Evolutionary conservation across 2,888 invertebrate genomes (phyloP), one percentile per base, ranked within the genome.

Genomic region (Pristionchus mayeri): DNA sequence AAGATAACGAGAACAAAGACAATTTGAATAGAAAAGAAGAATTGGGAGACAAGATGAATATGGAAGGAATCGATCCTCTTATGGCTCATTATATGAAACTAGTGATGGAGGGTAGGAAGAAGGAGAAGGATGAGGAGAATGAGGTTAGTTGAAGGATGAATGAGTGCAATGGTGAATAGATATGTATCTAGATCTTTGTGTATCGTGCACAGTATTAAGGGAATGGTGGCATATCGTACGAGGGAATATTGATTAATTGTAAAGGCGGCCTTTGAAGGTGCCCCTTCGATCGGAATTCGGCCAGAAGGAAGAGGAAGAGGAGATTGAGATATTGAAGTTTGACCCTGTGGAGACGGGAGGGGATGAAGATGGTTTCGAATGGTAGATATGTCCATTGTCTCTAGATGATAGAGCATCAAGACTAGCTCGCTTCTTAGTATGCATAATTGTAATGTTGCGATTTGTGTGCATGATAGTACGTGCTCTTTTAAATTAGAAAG

Each of bases 41-140:
- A 18, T 40, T 18, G 57, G 84, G 80, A 63, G 48, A 54, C 37
- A 30, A 21, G 11, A 30, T 48, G 57, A 75, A 57, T 30, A 24
- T 40, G 34, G 54, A 83, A 30, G 88, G 86, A 57, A 86, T 89
- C 21, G 88, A 89, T 85, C 89, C 89, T 7, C 85, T 89, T 16
- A 89, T 89, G 89, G 87, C 87, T 21, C 85, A 87, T 40, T 89
- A 89, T 63, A 89, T 89, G 89, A 79, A 85, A 37, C 71, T 86
- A 60, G 86, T 89, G 11, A 85, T 88, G 80, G 85, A 85, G 9
- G 71, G 86, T 18, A 84, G 87, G 40, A 60, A 54, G 27, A 57
- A 76, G 48, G 75, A 84, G 34, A 76, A 84, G 40, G 57, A 84
- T 9, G 54, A 54, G 16, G 57, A 57, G n/a, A 37, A 24, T 9